Base-by-base conservation (phyloP, 92 coral and sea anemone species). In the Palythoa heliodiscus region DNA sequence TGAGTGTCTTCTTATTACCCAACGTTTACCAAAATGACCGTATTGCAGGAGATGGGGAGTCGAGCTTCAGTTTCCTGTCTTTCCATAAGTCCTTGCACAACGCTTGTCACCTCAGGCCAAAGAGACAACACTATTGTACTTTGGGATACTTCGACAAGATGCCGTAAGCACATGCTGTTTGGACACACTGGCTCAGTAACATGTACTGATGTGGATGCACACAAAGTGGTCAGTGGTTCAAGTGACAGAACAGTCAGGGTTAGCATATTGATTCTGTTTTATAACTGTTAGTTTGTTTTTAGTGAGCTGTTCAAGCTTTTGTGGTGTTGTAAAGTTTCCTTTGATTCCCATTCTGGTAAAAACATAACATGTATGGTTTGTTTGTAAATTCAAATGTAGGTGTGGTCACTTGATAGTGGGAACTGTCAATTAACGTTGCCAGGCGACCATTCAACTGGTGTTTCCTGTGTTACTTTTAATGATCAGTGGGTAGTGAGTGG, bases 401-500 rank as follows among this genome's bases (percentile, higher is more conserved):
- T 94, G 73, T 94, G 98, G 98, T 94, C 95, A 16, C 92, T 94
- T 38, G 98, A 94, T 43, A 94, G 91, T 71, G 98, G 98, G 24
- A 84, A 92, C 76, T 94, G 98, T 61, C 98, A 94, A 75, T 67
- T 94, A 17, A 94, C 98, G 2, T 67, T 94, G 2, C 95, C 98
- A 37, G 95, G 87, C 19, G 95, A 92, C 82, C 98, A 94, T 52
- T 72, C 95, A 2, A 73, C 98, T 14, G 95, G 98, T 23, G 98
- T 94, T 38, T 94, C 98, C 10, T 92, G 93, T 88, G 98, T 94
- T 20, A 94, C 98, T 5, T 94, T 94, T 64, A 94, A 90, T 87
- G 98, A 94, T 66, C 98, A 94, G 83, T 94, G 98, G 98, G 95
- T 94, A 67, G 94, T 94, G n/a, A 94, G 98, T 69, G 98, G 98